Evolutionary conservation across 2,888 invertebrate genomes (phyloP).

Genomic region (Masnerella sp.): DNA sequence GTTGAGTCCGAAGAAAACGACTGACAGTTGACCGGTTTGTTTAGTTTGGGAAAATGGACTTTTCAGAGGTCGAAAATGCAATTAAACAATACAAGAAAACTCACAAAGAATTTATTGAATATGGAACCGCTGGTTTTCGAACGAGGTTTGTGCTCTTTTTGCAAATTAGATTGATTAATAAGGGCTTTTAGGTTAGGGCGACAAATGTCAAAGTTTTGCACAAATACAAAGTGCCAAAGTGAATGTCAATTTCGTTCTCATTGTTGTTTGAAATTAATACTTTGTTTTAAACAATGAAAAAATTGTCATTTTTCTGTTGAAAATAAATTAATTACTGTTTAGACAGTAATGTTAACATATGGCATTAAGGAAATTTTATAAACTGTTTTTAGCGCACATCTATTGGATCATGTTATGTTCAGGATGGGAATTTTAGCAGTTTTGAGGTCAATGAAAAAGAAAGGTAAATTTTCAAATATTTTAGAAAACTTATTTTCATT

Average conservation of each 20-base stretch:
- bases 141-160: slow-evolving; percentile 82
- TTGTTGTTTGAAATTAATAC: too few relatives aligned
- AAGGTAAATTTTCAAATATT: slow-evolving; percentile 80
- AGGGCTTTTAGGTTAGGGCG: too few relatives aligned
- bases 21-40: slow-evolving; percentile 21
- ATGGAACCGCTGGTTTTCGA: slow-evolving; percentile 92
- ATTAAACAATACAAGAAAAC: slow-evolving; percentile 33
- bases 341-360: slow-evolving; percentile 20
- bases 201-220: too few relatives aligned
- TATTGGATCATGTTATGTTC: slow-evolving; percentile 94
- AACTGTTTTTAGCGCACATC: slow-evolving; percentile 83
- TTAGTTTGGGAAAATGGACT: slow-evolving; percentile 31
- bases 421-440: slow-evolving; percentile 96
- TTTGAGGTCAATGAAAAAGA: slow-evolving; percentile 89
- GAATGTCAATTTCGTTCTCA: too few relatives aligned
- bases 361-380: slow-evolving; percentile 7
- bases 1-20: not conserved
- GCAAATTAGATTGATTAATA: not conserved
- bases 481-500: too few relatives aligned
- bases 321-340: not conserved
- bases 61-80: slow-evolving; percentile 33
- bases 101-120: slow-evolving; percentile 80
- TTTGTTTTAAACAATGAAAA: too few relatives aligned
- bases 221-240: too few relatives aligned
- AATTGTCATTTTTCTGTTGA: not conserved